Percentiles rank a stretch among this genome's conserved stretches.
phyloP scores from a whole-genome alignment of 2,888 invertebrate genomes.

The Microplitis deprimator region DNA sequence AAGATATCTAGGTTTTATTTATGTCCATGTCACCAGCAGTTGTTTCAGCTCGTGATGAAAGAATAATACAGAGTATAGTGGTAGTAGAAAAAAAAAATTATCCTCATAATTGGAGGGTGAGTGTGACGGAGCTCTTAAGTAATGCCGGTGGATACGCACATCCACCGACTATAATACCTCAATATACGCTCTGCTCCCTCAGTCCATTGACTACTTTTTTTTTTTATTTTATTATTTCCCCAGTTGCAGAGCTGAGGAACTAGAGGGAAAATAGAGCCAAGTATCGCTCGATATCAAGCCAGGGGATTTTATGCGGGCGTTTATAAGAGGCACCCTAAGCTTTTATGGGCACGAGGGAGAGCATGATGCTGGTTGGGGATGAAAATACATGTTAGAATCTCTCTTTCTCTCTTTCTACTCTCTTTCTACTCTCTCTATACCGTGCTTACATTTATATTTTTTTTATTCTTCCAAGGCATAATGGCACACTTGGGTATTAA shows the following conservation, averaged over 20 bases:
- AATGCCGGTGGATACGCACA: not conserved
- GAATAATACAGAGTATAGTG: not conserved
- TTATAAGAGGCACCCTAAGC: slow-evolving; percentile 26
- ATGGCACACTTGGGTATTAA: no score
- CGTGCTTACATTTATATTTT: no score
- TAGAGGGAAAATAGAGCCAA: slow-evolving; percentile 3
- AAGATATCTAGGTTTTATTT: not conserved
- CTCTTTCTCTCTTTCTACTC: no score
- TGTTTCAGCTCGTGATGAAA: slow-evolving; percentile 4
- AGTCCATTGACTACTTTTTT: slow-evolving; percentile 13
- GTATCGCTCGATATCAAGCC: slow-evolving; percentile 36
- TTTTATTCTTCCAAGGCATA: no score
- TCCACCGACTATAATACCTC: not conserved
- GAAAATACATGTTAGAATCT: not conserved
- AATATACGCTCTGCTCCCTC: not conserved
- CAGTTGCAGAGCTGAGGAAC: slow-evolving; percentile 17
- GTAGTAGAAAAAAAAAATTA: slow-evolving; percentile 16
- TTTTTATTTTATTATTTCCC: slow-evolving; percentile 31
- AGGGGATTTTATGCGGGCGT: slow-evolving; percentile 32
- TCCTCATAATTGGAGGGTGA: slow-evolving; percentile 29
- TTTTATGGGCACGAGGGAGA: slow-evolving; percentile 28
- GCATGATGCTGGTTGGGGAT: slow-evolving; percentile 6
- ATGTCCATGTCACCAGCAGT: not conserved
- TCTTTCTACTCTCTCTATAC: no score
- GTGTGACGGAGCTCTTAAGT: slow-evolving; percentile 13